Conservation (phyloP, 2,797 vertebrate genomes). For the Lemur catta region DNA sequence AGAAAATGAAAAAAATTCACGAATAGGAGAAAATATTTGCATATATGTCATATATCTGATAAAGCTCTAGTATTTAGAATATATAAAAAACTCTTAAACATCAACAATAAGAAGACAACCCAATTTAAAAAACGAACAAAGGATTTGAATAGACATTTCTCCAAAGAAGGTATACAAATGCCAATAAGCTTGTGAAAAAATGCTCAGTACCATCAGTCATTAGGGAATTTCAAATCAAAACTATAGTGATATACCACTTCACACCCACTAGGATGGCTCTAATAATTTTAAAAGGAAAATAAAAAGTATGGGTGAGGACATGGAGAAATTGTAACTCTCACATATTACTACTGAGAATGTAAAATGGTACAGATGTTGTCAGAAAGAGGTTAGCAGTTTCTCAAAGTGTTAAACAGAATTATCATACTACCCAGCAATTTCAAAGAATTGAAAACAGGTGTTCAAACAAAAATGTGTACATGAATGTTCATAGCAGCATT, state of each 20-base stretch:
- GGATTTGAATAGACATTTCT: not conserved
- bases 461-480: not conserved
- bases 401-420: not conserved
- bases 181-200: not conserved
- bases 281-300: not conserved
- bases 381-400: not conserved
- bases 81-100: too few relatives aligned
- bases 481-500: not conserved
- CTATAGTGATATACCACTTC: not conserved
- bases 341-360: not conserved
- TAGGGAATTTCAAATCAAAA: not conserved
- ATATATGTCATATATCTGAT: not conserved
- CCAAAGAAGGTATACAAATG: not conserved
- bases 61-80: not conserved
- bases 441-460: not conserved
- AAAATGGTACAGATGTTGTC: not conserved
- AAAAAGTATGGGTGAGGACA: not conserved
- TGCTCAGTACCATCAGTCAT: not conserved
- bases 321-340: not conserved
- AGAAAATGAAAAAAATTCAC: not conserved
- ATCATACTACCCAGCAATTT: not conserved
- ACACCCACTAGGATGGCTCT: not conserved
- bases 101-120: not conserved
- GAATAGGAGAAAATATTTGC: not conserved
- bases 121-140: not conserved